Conservation (phyloP, 2,113 vertebrate genomes). For the Sturnus vulgaris region DNA sequence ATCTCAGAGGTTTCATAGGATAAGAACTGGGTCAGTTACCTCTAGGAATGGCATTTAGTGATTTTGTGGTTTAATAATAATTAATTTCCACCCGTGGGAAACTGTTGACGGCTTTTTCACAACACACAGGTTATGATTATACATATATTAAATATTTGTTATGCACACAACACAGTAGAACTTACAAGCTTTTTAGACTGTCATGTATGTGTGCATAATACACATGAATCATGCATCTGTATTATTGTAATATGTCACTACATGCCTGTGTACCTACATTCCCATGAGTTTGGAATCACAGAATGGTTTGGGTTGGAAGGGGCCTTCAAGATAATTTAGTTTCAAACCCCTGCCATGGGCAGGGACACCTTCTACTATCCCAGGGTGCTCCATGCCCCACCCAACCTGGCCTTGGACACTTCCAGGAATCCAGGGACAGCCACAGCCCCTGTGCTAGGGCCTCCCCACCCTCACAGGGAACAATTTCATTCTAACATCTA, state of each 20-base stretch:
- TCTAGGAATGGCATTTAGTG: neutral
- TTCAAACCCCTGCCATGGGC: neutral
- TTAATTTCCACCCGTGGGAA: neutral
- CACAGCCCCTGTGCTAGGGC: neutral
- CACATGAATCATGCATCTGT: neutral
- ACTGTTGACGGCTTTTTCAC: neutral
- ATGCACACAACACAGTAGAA: neutral
- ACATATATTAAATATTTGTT: neutral
- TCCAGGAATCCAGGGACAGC: neutral
- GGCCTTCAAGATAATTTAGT: neutral
- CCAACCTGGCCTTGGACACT: neutral
- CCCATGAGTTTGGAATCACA: neutral
- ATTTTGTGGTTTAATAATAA: neutral
- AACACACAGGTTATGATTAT: neutral
- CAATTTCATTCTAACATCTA: neutral
- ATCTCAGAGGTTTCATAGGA: neutral
- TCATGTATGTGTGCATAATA: neutral
- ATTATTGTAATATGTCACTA: fast-evolving
- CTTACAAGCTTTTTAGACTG: neutral
- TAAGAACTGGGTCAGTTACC: neutral
- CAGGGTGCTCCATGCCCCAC: fast-evolving
- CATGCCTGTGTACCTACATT: fast-evolving
- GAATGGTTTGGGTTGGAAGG: neutral
- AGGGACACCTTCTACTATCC: neutral
- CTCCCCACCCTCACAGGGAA: neutral